Percentiles rank a stretch among this genome's conserved stretches.
Evolutionary conservation across 1,140 invertebrate genomes (phyloP).

Genomic region (Aleiodes sp.): DNA sequence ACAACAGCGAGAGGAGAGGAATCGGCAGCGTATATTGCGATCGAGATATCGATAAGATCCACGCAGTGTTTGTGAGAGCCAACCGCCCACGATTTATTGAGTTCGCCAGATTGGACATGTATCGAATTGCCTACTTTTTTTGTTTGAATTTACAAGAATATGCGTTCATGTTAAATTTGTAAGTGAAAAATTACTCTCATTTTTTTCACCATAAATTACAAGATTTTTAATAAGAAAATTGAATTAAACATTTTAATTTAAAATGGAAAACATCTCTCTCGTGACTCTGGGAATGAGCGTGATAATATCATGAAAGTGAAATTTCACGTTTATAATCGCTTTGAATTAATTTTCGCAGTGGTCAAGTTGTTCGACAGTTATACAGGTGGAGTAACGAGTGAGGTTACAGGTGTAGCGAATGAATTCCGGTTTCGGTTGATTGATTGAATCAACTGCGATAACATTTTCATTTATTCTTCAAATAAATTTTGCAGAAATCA

Average conservation of each 20-base stretch:
- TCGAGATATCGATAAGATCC: conserved; percentile 59
- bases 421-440: neutral
- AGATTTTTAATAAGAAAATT: no score
- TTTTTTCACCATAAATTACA: neutral
- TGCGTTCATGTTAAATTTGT: conserved; percentile 1
- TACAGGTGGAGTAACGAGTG: neutral
- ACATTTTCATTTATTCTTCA: neutral
- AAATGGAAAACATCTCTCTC: no score
- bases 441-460: neutral
- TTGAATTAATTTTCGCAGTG: neutral
- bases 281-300: neutral
- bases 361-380: neutral
- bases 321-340: neutral
- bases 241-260: no score
- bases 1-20: conserved; percentile 32
- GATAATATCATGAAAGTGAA: neutral
- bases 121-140: conserved; percentile 10
- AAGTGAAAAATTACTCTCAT: neutral
- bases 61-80: conserved; percentile 24
- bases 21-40: conserved; percentile 51
- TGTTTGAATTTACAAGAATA: neutral
- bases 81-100: conserved; percentile 59
- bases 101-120: conserved; percentile 34
- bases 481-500: neutral
- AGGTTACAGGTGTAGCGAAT: neutral